A percentile compares a stretch with the other conserved stretches of the same genome.
These are phyloP conservation scores for Diplodus puntazzo DNA, from an alignment of 2,797 vertebrate genomes.

Conservation along the genomic window DNA sequence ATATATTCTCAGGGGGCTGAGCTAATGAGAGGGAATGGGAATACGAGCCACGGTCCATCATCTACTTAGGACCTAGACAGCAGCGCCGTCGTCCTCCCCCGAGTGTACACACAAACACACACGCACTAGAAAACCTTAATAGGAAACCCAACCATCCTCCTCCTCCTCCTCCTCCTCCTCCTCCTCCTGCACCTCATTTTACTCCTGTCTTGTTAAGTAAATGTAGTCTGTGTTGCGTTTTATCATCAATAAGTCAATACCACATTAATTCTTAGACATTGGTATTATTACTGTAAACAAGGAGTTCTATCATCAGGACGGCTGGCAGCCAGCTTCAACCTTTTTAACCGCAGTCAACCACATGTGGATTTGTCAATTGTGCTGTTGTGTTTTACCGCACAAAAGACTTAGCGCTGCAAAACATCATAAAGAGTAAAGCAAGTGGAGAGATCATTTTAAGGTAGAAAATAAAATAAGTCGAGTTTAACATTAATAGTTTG, in stretches of 20 bases:
- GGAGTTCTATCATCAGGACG: conserved; percentile 51
- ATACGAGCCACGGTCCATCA: conserved; percentile 79
- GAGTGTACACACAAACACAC: conserved; percentile 20
- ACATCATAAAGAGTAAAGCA: conserved; percentile 2
- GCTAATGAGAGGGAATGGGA: conserved; percentile 83
- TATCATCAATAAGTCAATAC: conserved; percentile 67
- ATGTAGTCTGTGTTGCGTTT: conserved; percentile 50
- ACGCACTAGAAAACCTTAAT: conserved; percentile 37
- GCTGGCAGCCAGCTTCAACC: conserved; percentile 9
- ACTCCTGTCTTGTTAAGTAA: conserved; percentile 59
- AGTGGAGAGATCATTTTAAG: not conserved
- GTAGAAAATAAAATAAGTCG: not conserved
- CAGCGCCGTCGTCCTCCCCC: conserved; percentile 42
- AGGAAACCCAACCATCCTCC: conserved; percentile 50
- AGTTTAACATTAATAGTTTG: not conserved
- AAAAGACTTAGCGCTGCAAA: not conserved
- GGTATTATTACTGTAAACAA: conserved; percentile 60
- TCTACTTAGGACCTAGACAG: conserved; percentile 78
- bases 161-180: conserved; percentile 43
- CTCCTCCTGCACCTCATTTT: conserved; percentile 57
- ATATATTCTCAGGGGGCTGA: conserved; percentile 73
- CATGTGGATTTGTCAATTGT: conserved; percentile 3
- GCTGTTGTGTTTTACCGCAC: not conserved
- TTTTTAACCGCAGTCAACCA: conserved; percentile 36
- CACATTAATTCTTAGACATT: conserved; percentile 61